Evolutionary conservation across 2,797 vertebrate genomes (phyloP).

Genomic region (Dermochelys coriacea): DNA sequence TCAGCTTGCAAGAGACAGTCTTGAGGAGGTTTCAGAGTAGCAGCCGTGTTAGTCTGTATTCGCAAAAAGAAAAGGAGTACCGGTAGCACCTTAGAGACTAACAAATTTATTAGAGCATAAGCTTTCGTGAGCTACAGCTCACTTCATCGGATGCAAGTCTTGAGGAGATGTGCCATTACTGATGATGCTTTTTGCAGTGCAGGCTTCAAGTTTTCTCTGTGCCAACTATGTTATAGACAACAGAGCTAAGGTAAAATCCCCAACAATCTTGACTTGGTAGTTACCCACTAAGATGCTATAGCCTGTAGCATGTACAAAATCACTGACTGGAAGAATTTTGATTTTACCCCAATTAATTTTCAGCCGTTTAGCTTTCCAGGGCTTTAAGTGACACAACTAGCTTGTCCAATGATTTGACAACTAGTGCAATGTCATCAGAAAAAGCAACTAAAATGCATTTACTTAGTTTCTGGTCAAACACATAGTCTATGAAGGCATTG

Average conservation of each 20-base stretch:
- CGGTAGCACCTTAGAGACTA: no score
- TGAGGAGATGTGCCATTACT: background rate
- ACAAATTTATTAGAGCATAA: no score
- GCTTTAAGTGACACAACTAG: background rate
- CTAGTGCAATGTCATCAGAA: background rate
- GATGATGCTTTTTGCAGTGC: background rate
- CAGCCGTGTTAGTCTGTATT: no score
- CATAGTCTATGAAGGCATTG: background rate
- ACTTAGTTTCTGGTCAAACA: background rate
- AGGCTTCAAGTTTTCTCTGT: background rate
- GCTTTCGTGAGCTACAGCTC: no score
- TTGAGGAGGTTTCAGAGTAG: no score
- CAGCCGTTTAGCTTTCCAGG: background rate
- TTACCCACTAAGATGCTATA: background rate
- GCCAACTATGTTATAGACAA: background rate
- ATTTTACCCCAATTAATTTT: background rate
- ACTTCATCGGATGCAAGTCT: no score
- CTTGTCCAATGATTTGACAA: background rate
- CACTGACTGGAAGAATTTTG: background rate
- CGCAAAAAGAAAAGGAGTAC: no score
- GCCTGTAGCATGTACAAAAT: background rate
- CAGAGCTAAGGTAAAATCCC: background rate
- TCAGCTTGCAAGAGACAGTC: background rate
- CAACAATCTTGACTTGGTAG: background rate
- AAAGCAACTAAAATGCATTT: background rate